A percentile compares a stretch with the other conserved stretches of the same genome.
These are phyloP conservation scores for Syngnathoides biaculeatus DNA, from an alignment of 2,113 vertebrate genomes.

Conservation along the genomic window DNA sequence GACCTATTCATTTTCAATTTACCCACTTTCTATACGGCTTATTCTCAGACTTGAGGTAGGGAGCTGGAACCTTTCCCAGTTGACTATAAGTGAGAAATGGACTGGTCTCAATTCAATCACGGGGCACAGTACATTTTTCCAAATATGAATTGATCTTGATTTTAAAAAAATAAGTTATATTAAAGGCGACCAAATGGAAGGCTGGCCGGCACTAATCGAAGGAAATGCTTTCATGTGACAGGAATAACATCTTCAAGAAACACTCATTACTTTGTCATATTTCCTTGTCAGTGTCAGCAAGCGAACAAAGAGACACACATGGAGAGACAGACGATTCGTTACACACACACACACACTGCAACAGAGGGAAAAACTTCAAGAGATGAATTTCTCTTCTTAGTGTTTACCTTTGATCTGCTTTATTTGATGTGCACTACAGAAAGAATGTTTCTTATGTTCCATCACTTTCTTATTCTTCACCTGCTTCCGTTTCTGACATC, in stretches of 20 bases:
- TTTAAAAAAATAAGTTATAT: neutral
- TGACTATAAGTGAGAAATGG: no score
- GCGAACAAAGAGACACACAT: conserved; percentile 32
- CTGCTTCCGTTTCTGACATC: conserved; percentile 42
- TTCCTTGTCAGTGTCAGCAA: conserved; percentile 29
- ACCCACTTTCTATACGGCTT: no score
- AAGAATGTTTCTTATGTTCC: conserved; percentile 37
- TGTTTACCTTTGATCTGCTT: conserved; percentile 65
- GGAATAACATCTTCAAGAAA: conserved; percentile 31
- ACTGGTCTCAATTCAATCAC: neutral
- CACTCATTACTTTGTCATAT: conserved; percentile 40
- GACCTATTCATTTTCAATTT: no score
- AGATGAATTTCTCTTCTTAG: conserved; percentile 54
- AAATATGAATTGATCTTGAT: neutral
- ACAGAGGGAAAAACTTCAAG: conserved; percentile 27
- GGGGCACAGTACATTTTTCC: neutral
- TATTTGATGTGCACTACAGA: conserved; percentile 59
- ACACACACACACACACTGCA: conserved; percentile 18
- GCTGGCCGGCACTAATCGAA: conserved; percentile 13
- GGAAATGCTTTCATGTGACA: conserved; percentile 53
- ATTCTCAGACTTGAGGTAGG: no score
- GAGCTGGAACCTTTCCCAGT: no score
- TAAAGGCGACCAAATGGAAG: neutral
- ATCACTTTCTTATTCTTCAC: conserved; percentile 26
- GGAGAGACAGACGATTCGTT: conserved; percentile 2